phyloP scores from a whole-genome alignment of 2,888 invertebrate species.

The Spisula solida region DNA sequence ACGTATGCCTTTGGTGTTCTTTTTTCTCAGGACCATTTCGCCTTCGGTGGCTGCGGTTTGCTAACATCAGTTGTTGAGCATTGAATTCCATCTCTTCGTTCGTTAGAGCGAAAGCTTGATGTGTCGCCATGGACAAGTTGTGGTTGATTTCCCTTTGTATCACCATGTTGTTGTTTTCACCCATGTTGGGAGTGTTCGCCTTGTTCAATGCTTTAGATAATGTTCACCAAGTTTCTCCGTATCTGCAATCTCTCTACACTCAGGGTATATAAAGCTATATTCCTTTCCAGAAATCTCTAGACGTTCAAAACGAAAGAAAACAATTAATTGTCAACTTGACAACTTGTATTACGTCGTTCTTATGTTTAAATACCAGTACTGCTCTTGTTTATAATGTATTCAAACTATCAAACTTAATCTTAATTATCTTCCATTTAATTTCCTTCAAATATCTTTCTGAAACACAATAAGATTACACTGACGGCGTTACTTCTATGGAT shows the following conservation, averaged over 20 bases:
- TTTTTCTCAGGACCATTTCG: constrained; percentile 31
- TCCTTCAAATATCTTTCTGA: not conserved
- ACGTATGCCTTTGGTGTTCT: constrained; percentile 52
- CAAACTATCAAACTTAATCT: not conserved
- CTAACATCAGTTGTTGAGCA: constrained; percentile 2
- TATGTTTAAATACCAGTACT: not conserved
- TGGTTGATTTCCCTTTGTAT: constrained; percentile 56
- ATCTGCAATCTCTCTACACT: not conserved
- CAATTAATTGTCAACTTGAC: not conserved
- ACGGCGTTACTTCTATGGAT: not conserved
- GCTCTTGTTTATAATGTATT: not conserved
- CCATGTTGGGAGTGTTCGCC: constrained; percentile 5
- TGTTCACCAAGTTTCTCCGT: not conserved
- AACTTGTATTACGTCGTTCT: not conserved
- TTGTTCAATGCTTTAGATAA: not conserved
- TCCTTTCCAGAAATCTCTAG: not conserved
- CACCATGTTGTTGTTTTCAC: constrained; percentile 25
- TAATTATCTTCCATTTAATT: not conserved
- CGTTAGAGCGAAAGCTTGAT: constrained; percentile 49
- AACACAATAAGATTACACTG: not conserved
- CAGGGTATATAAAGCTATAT: not conserved
- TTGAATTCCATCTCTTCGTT: constrained; percentile 54
- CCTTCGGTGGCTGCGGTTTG: constrained; percentile 33
- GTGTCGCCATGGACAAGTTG: constrained; percentile 51
- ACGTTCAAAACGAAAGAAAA: not conserved